Base-by-base conservation (phyloP, 2,113 vertebrate species). In the Euleptes europaea region DNA sequence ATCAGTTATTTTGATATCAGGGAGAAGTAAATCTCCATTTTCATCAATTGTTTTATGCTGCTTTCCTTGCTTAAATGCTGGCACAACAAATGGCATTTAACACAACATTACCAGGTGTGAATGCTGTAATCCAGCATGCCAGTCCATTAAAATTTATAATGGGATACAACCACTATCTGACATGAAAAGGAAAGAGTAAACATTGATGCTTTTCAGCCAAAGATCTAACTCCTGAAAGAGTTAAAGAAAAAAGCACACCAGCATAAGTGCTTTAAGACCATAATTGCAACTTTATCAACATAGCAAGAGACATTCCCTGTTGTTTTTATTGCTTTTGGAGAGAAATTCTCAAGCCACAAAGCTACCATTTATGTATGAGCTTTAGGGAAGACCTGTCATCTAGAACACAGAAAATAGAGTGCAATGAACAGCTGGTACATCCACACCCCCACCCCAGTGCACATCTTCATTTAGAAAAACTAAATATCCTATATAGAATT, bases 321-420 rank as follows among this genome's bases (percentile, higher is more conserved):
- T 90, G 85, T n/a, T 82, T 92, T 95, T 96, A 96, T 95, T 96
- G 95, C 94, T 96, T 90, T 78, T 2, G 92, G 70, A 49, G 67
- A 86, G n/a, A 80, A 84, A 88, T 54, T 85, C 78, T 88, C 88
- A 81, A 65, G 85, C 90, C 82, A 84, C 87, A 90, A 81, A 0
- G 0, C 76, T 54, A 2, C 1, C 76, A 14, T 47, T 2, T 84
- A 84, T 83, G 1, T 73, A 80, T 72, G 71, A 84, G 54, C 78
- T 84, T 78, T 75, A 79, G 86, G 84, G 54, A 81, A 88, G 81
- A 74, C 28, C 76, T 4, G 73, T 67, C 76, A 1, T 38, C 35
- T 42, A 65, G 9, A 47, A 54, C 14, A 78, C 26, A 72, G 42
- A 80, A 79, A 80, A 57, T 28, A 85, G n/a, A n/a, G 47, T 40